Conservation (phyloP, 35 echinoderm and acorn worm species). For the Chiridota heheva region DNA sequence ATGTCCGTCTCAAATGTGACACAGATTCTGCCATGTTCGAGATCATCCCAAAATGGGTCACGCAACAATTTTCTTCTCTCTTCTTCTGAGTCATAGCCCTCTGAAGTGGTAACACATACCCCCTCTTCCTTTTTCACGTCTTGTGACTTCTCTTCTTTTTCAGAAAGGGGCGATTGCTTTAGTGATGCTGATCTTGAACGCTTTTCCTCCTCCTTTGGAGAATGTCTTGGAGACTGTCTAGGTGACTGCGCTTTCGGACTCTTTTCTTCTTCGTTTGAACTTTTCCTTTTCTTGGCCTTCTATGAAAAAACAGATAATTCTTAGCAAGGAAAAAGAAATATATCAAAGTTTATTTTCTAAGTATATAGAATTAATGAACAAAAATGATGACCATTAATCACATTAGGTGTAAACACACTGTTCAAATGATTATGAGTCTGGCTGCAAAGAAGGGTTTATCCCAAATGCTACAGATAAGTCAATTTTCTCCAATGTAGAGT, state of each 20-base stretch:
- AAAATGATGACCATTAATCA: no score
- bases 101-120: no score
- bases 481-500: no score
- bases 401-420: no score
- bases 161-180: not conserved
- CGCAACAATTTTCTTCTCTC: constrained; percentile 39
- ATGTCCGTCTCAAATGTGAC: constrained; percentile 74
- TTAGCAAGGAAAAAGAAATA: not conserved
- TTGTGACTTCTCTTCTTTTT: constrained; percentile 25
- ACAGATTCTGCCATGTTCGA: constrained; percentile 74
- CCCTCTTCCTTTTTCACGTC: not conserved
- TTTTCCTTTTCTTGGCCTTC: constrained; percentile 29
- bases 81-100: constrained; percentile 25
- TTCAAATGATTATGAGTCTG: no score
- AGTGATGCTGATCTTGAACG: constrained; percentile 1
- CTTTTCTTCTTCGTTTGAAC: no score
- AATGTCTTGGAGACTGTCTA: no score
- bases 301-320: not conserved
- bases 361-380: no score
- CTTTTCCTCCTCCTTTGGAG: not conserved
- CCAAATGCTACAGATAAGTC: no score
- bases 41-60: constrained; percentile 92
- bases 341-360: no score
- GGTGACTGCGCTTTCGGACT: no score
- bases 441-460: no score